Conservation (phyloP, 2,113 vertebrate species). For the Embiotoca jacksoni region DNA sequence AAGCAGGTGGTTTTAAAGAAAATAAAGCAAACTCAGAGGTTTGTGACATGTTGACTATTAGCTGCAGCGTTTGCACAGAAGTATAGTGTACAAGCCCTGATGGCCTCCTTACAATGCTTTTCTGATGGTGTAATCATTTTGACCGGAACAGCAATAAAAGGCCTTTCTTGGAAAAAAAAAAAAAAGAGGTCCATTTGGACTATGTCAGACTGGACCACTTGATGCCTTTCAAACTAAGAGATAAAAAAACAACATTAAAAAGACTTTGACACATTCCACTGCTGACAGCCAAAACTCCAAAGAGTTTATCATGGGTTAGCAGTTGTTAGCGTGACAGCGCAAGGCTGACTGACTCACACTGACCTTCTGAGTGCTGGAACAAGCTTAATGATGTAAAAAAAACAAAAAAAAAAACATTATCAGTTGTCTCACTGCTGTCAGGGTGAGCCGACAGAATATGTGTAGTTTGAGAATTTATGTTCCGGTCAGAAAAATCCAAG, state of each 20-base stretch:
- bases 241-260: slow-evolving; percentile 36
- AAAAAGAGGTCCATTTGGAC: slow-evolving; percentile 12
- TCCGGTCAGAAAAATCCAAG: slow-evolving; percentile 30
- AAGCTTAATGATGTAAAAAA: slow-evolving; percentile 46
- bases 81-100: slow-evolving; percentile 1
- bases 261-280: slow-evolving; percentile 35
- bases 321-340: slow-evolving; percentile 51
- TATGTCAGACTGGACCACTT: slow-evolving; percentile 17
- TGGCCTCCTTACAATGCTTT: slow-evolving; percentile 25
- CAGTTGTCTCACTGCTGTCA: slow-evolving; percentile 26
- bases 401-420: slow-evolving; percentile 25
- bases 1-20: not conserved
- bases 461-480: slow-evolving; percentile 56
- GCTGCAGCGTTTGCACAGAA: slow-evolving; percentile 5
- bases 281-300: slow-evolving; percentile 30
- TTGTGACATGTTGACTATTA: not conserved
- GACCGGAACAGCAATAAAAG: slow-evolving; percentile 31
- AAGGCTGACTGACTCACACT: slow-evolving; percentile 44
- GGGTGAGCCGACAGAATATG: slow-evolving; percentile 47
- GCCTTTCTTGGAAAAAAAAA: slow-evolving; percentile 38
- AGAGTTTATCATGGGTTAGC: slow-evolving; percentile 52
- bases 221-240: slow-evolving; percentile 36
- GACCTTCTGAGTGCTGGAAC: slow-evolving; percentile 36
- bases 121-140: slow-evolving; percentile 27
- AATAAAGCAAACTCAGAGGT: not conserved